Evolutionary conservation across 2,797 vertebrate genomes (phyloP), one percentile per base, ranked within the genome.

Genomic region (Alexandromys oeconomus): DNA sequence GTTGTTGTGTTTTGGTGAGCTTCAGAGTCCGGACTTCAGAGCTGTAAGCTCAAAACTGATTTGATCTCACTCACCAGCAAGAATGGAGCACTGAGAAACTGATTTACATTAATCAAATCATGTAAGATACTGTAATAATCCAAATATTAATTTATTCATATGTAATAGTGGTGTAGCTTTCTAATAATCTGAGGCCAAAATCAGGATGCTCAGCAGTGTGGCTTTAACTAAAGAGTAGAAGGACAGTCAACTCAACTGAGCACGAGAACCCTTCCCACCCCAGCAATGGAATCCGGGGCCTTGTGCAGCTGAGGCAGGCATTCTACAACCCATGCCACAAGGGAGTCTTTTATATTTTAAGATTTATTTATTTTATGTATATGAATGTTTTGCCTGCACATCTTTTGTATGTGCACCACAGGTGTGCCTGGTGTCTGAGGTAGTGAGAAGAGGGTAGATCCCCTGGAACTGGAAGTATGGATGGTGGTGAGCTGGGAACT

Each of bases 31-130:
- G 23, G 37, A 87, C 10, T 48, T 84, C 74, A 93, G 54, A 87
- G 85, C 78, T 54, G 40, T 40, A 85, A 92, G 59, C 71, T 82
- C 43, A 85, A 87, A 97, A 77, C 65, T 48, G 61, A 90, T 71
- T 87, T 79, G 54, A 88, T 87, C 27, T 48, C 23, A 82, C 27
- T 78, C 9, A 25, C 31, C 21, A 94, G 46, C 54, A 89, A 93
- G 19, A 95, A 65, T 23, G n/a, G 51, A 71, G 37, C 69, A 73
- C 78, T 91, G 8, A 43, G 34, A 85, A 67, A 84, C 23, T 63
- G 51, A 71, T 6, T 57, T n/a, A 82, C 11, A 79, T 46, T 80
- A 85, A 91, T 74, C 82, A 89, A 81, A 67, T 19, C 79, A 87
- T 14, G 40, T 13, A 40, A 93, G 63, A 87, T 71, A 79, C 86